A percentile compares a stretch with the other conserved stretches of the same genome.
Evolutionary conservation across 2,113 vertebrate species (phyloP).

Genomic region (Manacus vitellinus): DNA sequence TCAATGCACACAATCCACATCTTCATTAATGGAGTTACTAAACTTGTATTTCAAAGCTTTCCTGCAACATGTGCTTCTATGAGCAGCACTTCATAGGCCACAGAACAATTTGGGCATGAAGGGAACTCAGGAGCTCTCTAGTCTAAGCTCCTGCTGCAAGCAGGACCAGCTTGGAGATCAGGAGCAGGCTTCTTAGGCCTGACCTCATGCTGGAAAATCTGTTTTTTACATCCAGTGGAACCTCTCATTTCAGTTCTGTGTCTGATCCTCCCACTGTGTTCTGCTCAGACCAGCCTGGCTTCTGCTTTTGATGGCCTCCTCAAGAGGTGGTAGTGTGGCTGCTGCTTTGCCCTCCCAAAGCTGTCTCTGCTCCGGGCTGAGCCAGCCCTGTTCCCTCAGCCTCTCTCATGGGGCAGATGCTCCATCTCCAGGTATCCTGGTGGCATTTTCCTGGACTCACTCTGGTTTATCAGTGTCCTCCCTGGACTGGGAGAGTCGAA

Average conservation of each 20-base stretch:
- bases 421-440: background rate
- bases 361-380: background rate
- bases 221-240: background rate
- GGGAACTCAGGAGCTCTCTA: background rate
- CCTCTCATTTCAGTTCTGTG: background rate
- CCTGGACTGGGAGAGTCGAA: background rate
- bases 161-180: background rate
- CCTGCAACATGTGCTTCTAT: background rate
- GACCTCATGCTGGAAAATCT: background rate
- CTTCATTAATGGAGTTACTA: background rate
- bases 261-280: background rate
- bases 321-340: background rate
- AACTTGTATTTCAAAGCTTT: background rate
- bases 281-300: background rate
- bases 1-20: accelerated
- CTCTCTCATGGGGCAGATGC: background rate
- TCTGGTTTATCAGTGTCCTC: background rate
- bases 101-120: background rate
- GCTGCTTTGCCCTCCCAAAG: background rate
- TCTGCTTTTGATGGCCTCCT: background rate
- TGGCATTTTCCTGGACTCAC: background rate
- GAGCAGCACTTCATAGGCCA: background rate
- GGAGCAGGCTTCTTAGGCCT: background rate
- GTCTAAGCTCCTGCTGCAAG: background rate
- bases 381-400: background rate